Percentiles rank a stretch among this genome's conserved stretches.
phyloP scores from a whole-genome alignment of 2,888 invertebrate genomes.

The Actias luna region DNA sequence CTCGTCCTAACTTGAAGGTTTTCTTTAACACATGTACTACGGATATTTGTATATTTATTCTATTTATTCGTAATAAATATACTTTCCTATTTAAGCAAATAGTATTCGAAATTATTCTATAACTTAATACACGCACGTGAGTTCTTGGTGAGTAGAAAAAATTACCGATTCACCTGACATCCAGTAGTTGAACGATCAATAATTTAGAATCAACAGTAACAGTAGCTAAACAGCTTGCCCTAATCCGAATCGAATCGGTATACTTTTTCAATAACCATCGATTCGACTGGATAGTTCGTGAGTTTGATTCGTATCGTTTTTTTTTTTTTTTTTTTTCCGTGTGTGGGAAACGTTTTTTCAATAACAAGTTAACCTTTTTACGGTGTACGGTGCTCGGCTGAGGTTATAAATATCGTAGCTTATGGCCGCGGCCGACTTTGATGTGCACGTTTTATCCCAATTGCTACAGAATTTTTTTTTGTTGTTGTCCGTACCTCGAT shows the following conservation, averaged over 20 bases:
- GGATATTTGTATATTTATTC: neutral
- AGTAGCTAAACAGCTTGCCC: constrained; percentile 68
- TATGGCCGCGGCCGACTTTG: constrained; percentile 75
- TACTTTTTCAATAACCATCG: constrained; percentile 70
- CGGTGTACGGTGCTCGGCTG: constrained; percentile 54
- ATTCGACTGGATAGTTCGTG: constrained; percentile 32
- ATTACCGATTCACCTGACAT: constrained; percentile 20
- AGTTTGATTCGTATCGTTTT: constrained; percentile 36
- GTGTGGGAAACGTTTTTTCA: constrained; percentile 75
- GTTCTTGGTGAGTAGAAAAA: constrained; percentile 48
- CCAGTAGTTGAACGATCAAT: constrained; percentile 50
- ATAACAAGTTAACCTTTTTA: constrained; percentile 69
- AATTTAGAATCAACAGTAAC: constrained; percentile 70
- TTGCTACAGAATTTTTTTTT: constrained; percentile 36
- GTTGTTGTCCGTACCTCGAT: constrained; percentile 6
- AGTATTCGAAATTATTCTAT: constrained; percentile 33
- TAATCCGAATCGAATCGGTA: constrained; percentile 74
- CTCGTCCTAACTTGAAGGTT: neutral
- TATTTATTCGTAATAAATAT: neutral
- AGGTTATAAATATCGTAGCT: constrained; percentile 73
- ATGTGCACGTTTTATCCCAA: constrained; percentile 58
- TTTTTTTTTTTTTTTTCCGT: constrained; percentile 49
- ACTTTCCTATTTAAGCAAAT: neutral
- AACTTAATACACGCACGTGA: constrained; percentile 32
- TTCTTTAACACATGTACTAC: neutral